Conservation (phyloP, 2,888 invertebrate species). For the Chrysotoxum bicinctum region DNA sequence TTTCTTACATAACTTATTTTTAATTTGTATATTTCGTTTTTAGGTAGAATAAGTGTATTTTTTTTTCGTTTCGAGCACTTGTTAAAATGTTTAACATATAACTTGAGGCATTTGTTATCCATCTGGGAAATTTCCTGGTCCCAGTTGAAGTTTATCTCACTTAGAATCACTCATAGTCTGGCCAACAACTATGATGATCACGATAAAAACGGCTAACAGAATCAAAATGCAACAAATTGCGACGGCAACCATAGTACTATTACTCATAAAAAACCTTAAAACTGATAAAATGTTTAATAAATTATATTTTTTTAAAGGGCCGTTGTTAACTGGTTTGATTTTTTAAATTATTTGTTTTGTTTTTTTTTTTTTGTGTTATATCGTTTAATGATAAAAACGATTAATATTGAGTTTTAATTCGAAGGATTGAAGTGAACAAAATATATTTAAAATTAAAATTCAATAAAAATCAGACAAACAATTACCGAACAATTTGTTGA, state of each 20-base stretch:
- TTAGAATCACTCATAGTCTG: constrained; percentile 87
- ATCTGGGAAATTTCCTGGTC: constrained; percentile 82
- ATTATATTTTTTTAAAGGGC: background rate
- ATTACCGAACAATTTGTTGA: background rate
- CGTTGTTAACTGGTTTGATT: background rate
- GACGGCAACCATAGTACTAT: constrained; percentile 88
- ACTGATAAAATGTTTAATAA: constrained; percentile 68
- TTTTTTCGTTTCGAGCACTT: constrained; percentile 5
- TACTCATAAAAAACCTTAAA: constrained; percentile 79
- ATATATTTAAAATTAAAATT: background rate
- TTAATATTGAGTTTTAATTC: background rate
- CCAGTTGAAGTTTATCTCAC: constrained; percentile 83
- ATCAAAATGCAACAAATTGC: constrained; percentile 92
- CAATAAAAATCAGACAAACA: background rate
- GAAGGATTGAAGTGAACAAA: background rate
- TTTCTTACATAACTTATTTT: constrained; percentile 10
- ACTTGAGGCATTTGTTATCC: constrained; percentile 81
- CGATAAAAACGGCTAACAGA: constrained; percentile 90
- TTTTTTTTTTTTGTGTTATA: background rate
- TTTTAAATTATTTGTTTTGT: constrained; percentile 2
- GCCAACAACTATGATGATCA: constrained; percentile 91
- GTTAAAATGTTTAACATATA: constrained; percentile 77
- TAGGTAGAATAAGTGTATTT: background rate
- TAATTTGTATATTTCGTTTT: constrained; percentile 1
- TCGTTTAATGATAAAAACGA: too few species aligned